Evolutionary conservation across 2,888 invertebrate species (phyloP).

Genomic region (Phaonia tiefii): DNA sequence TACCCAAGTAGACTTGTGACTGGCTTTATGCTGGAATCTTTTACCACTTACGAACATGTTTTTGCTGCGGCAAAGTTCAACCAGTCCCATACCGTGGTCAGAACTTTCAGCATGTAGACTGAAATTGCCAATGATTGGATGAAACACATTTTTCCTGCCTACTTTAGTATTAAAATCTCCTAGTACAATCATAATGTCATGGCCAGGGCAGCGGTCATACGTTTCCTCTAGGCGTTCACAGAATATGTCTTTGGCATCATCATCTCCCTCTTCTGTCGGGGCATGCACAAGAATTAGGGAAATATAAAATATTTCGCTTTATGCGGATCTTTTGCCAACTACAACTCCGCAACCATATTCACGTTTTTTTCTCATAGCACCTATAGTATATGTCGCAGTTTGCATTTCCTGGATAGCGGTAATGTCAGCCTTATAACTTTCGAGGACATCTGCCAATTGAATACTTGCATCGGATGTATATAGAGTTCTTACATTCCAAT

Average conservation of each 20-base stretch:
- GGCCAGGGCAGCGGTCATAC: background rate
- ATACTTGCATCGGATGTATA: background rate
- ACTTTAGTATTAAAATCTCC: no score
- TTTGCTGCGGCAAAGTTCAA: no score
- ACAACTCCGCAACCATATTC: background rate
- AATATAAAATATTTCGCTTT: background rate
- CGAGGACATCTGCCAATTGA: background rate
- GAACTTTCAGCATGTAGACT: no score
- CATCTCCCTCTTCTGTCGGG: background rate
- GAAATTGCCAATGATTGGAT: no score
- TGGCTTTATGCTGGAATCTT: no score
- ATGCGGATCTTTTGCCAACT: background rate
- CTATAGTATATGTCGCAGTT: background rate
- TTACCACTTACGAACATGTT: no score
- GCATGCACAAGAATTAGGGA: background rate
- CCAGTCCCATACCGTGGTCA: no score
- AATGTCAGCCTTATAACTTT: background rate
- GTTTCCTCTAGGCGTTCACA: no score
- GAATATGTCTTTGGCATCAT: background rate
- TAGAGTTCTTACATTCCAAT: background rate
- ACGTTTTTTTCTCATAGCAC: background rate
- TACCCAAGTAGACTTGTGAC: no score
- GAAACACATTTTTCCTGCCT: no score
- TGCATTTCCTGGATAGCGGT: background rate
- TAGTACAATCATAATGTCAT: no score